Percentiles rank a stretch among this genome's conserved stretches.
Conservation (phyloP, 2,888 invertebrate genomes). For the Thecophora atra region DNA sequence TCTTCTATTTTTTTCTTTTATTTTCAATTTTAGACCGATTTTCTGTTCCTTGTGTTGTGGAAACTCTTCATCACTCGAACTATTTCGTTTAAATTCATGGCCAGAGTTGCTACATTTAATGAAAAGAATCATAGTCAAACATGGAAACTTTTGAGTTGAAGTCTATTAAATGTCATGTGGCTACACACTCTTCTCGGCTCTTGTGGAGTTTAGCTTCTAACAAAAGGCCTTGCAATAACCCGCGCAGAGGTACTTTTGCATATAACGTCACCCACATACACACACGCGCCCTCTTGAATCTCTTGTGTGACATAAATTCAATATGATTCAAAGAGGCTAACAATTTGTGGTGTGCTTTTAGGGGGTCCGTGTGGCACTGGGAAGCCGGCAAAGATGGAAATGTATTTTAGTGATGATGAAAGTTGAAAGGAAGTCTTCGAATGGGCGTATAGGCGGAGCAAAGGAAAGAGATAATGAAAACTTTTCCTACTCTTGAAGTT, state of each 20-base stretch:
- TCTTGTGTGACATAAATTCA: slow-evolving; percentile 21
- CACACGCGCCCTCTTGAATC: background rate
- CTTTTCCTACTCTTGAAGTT: background rate
- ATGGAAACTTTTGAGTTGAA: background rate
- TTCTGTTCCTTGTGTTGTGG: no score
- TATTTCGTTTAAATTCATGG: background rate
- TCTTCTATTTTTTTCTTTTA: no score
- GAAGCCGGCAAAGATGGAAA: background rate
- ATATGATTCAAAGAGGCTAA: slow-evolving; percentile 15
- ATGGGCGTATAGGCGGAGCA: no score
- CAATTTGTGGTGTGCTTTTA: slow-evolving; percentile 12
- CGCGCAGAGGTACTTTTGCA: background rate
- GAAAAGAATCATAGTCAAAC: no score
- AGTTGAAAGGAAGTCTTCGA: no score
- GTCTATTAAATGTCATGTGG: slow-evolving; percentile 3
- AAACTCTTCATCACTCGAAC: background rate
- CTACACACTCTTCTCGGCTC: background rate
- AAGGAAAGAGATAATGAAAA: background rate
- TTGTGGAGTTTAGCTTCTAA: no score
- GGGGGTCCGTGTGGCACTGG: background rate
- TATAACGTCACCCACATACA: background rate
- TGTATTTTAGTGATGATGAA: no score
- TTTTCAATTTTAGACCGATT: no score
- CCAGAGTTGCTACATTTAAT: background rate
- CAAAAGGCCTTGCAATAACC: no score